Evolutionary conservation across 1,140 invertebrate genomes (phyloP).

Genomic region (Anagrus nilaparvatae): DNA sequence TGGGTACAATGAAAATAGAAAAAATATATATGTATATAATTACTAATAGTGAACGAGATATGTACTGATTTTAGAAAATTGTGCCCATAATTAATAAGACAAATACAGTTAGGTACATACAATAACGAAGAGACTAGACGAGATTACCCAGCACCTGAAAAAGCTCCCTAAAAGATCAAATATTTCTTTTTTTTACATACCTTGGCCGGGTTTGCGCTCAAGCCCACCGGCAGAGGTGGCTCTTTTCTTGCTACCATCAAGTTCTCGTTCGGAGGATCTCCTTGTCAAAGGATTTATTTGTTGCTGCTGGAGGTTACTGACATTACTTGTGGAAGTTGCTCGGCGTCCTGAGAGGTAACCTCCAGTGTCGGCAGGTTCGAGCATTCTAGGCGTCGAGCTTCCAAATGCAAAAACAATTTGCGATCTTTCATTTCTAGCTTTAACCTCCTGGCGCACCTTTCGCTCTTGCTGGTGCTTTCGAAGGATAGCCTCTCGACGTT

Average conservation of each 20-base stretch:
- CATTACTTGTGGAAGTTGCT: slow-evolving; percentile 37
- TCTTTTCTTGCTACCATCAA: slow-evolving; percentile 72
- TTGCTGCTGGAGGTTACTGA: too few relatives aligned
- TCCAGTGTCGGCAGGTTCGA: slow-evolving; percentile 70
- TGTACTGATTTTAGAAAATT: too few relatives aligned
- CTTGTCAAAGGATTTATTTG: slow-evolving; percentile 48
- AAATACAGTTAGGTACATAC: too few relatives aligned
- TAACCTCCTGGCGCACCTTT: slow-evolving; percentile 69
- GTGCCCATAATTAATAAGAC: too few relatives aligned
- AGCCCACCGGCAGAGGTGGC: slow-evolving; percentile 64
- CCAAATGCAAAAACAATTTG: slow-evolving; percentile 73
- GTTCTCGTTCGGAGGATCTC: slow-evolving; percentile 70
- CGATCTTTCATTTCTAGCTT: slow-evolving; percentile 54
- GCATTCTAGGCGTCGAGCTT: slow-evolving; percentile 75
- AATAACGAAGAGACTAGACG: too few relatives aligned
- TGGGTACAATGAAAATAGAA: slow-evolving; percentile 10
- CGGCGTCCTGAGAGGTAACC: slow-evolving; percentile 58
- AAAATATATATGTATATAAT: too few relatives aligned
- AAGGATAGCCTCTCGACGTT: slow-evolving; percentile 72
- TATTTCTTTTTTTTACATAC: slow-evolving; percentile 37
- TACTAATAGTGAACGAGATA: too few relatives aligned
- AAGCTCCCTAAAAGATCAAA: too few relatives aligned
- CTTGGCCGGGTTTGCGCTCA: slow-evolving; percentile 57
- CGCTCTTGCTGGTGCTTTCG: slow-evolving; percentile 75
- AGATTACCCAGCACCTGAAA: too few relatives aligned